These are phyloP conservation scores for Phalloptychus januarius DNA, from an alignment of 2,797 vertebrate species.

Conservation along the genomic window DNA sequence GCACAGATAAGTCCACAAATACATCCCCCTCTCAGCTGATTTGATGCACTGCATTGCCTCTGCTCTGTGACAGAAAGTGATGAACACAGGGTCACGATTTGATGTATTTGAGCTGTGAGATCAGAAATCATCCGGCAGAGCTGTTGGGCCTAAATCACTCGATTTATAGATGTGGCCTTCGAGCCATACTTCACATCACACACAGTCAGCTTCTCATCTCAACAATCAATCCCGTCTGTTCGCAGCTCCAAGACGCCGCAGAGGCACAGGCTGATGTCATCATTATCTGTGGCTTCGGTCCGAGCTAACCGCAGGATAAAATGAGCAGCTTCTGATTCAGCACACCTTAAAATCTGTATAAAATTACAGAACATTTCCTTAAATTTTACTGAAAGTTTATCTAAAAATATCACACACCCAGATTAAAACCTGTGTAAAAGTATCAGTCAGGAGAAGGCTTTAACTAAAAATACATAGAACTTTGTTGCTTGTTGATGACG, in stretches of 20 bases:
- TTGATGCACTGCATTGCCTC: conserved; percentile 32
- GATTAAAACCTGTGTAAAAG: neutral
- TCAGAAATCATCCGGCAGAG: conserved; percentile 37
- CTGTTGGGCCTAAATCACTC: conserved; percentile 42
- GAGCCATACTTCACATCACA: conserved; percentile 9
- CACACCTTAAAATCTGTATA: neutral
- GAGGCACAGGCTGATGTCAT: neutral
- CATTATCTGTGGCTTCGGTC: neutral
- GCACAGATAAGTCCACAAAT: conserved; percentile 12
- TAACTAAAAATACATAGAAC: neutral
- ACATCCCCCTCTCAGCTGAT: conserved; percentile 7
- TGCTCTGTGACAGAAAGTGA: conserved; percentile 43
- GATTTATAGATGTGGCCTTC: conserved; percentile 43
- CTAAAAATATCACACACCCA: no score
- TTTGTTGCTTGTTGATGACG: neutral
- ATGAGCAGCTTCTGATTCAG: neutral
- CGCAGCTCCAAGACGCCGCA: neutral
- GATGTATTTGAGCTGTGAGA: conserved; percentile 37
- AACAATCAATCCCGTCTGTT: neutral
- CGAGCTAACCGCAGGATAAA: neutral
- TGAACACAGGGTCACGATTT: conserved; percentile 28
- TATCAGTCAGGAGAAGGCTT: neutral
- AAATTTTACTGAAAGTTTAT: neutral
- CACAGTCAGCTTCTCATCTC: neutral
- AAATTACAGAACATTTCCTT: neutral